Conservation (phyloP, 2,888 invertebrate genomes). For the Caenorhabditis afra region DNA sequence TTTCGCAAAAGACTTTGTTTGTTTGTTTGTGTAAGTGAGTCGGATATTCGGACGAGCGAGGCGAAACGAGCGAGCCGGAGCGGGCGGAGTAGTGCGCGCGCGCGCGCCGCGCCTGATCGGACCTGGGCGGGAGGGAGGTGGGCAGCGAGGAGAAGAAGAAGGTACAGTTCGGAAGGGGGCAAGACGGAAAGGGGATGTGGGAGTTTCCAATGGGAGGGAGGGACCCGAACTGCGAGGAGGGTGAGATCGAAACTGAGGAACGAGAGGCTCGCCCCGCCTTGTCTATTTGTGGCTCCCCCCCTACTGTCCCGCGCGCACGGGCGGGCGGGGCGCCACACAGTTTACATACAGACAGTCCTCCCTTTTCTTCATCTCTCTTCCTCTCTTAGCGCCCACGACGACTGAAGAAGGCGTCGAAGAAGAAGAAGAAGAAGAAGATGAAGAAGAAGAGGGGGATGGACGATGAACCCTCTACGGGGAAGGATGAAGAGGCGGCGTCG, state of each 20-base stretch:
- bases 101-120: neutral
- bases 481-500: too few relatives aligned
- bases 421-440: neutral
- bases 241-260: too few relatives aligned
- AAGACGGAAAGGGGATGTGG: too few relatives aligned
- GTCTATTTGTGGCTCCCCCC: constrained; percentile 48
- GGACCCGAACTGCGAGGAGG: too few relatives aligned
- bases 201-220: too few relatives aligned
- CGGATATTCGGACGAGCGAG: constrained; percentile 54
- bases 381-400: neutral
- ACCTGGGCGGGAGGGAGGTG: too few relatives aligned
- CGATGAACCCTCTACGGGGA: neutral
- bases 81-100: constrained; percentile 5
- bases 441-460: constrained; percentile 35
- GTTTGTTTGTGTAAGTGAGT: constrained; percentile 62
- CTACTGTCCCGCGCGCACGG: constrained; percentile 38
- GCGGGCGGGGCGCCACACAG: constrained; percentile 46
- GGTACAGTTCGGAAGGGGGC: too few relatives aligned
- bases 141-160: too few relatives aligned
- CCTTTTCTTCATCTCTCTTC: too few relatives aligned
- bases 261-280: constrained; percentile 9
- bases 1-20: constrained; percentile 49
- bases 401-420: constrained; percentile 2
- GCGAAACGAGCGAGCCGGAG: constrained; percentile 22
- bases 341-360: constrained; percentile 41